Evolutionary conservation across 1,140 invertebrate genomes (phyloP), one percentile per base, ranked within the genome.

Genomic region (Sitodiplosis mosellana): DNA sequence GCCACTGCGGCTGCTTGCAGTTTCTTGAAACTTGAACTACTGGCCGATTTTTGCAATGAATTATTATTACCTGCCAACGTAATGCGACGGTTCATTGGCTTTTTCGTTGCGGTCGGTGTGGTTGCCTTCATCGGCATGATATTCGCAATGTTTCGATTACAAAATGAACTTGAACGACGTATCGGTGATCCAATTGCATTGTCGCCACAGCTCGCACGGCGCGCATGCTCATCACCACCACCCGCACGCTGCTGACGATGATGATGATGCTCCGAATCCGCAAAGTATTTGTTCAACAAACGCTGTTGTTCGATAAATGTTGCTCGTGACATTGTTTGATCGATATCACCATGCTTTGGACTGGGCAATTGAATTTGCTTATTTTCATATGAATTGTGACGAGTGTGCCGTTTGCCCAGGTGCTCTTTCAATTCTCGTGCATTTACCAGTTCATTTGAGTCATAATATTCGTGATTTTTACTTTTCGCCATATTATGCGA

Each of bases 361-460:
- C 19, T 46, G 17, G n/a, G 15, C 12, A 17, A 33, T 47, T n/a
- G 18, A 22, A 11, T 33, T 22, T 34, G n/a, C 38, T 53, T 55
- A 37, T 61, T 65, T 52, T 72, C 69, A 45, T 70, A 60, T 0
- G 69, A 71, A 50, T 72, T 72, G 53, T 72, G 70, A 52, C 69
- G 60, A 8, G 56, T 53, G 48, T 64, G 66, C 55, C 60, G 56
- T 53, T 61, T 47, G 63, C 61, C 43, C 60, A 58, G 57, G 59
- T 63, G 55, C 59, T 64, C 18, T 21, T 43, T 18, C 41, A 43
- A 20, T 43, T 43, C 21, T 14, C 10, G 36, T 8, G 15, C 33
- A 40, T 42, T 27, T 21, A 44, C 14, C 11, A 49, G 37, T 44
- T 10, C 18, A 20, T 45, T 46, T 20, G 45, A 19, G 4, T 38